Percentiles rank a stretch among this genome's conserved stretches.
These are phyloP conservation scores for Osedax frankpressi DNA, from an alignment of 2,888 invertebrate species.

Conservation along the genomic window DNA sequence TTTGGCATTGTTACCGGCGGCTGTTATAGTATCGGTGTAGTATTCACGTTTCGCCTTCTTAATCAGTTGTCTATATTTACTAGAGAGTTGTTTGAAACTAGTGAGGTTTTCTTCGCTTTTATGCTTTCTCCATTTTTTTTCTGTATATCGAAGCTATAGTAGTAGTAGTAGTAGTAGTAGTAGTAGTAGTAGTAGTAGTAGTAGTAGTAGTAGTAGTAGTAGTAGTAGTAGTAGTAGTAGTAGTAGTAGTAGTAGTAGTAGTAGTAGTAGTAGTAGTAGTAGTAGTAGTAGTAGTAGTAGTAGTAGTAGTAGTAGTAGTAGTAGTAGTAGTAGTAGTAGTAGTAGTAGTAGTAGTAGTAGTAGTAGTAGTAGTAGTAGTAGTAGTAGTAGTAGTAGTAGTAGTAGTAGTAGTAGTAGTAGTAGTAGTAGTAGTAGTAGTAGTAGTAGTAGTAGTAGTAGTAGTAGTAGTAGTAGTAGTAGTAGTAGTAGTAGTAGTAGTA, in stretches of 20 bases:
- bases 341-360: conserved; percentile 10
- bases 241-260: conserved; percentile 10
- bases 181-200: conserved; percentile 9
- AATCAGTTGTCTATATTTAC: no score
- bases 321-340: conserved; percentile 10
- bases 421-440: conserved; percentile 11
- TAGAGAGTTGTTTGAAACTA: no score
- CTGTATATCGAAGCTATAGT: neutral
- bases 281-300: conserved; percentile 12
- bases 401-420: conserved; percentile 11
- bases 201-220: conserved; percentile 9
- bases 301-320: conserved; percentile 11
- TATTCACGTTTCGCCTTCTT: no score
- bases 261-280: conserved; percentile 10
- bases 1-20: neutral
- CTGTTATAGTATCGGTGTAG: neutral
- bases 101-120: neutral
- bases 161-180: conserved; percentile 8
- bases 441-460: conserved; percentile 6
- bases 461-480: conserved; percentile 4
- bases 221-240: conserved; percentile 10
- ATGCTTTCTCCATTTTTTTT: neutral
- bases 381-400: conserved; percentile 7
- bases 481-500: conserved; percentile 13
- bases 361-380: conserved; percentile 10